Base-by-base conservation (phyloP, 2,888 invertebrate species). In the Mythimna ferrago region DNA sequence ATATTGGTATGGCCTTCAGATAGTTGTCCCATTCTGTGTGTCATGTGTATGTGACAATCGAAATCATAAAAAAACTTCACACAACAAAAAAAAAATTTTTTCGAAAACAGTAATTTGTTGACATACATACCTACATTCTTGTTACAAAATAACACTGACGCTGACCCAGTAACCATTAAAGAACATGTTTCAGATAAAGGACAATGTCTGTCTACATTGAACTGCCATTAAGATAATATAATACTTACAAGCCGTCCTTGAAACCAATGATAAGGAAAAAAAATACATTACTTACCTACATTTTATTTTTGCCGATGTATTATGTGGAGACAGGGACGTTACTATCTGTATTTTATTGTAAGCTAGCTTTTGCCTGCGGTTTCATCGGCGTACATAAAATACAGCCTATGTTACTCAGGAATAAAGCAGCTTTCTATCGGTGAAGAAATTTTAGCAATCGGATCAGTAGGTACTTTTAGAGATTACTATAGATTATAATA, bases 131-230 rank as follows among this genome's bases (percentile, higher is more conserved):
- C 26, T 26, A 44, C 44, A 72, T 73, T n/a, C 48, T 56, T 66
- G 7, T 76, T 79, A 57, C 53, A 76, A 57, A 77, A 78, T 66
- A 78, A 79, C 80, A 64, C 21, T 83, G 83, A 79, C 80, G 61
- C 21, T 83, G 83, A 79, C 79, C 79, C n/a, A 83, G 16, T 79
- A 63, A 66, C 63, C 51, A 44, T 56, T 78, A 56, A 82, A 60
- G 51, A 66, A 83, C 83, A 72, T 58, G 73, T 79, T 72, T 14
- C n/a, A 14, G 73, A 83, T 79, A 79, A 66, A 78, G 57, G 51
- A 78, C 58, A 64, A 44, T 71, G 62, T 60, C 35, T 41, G 35
- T 51, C 19, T 58, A 72, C 80, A 79, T 67, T 79, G 53, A 79
- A 79, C 21, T 53, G 65, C 0, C 80, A 79, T 79, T 79, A 79